Evolutionary conservation across 1,140 invertebrate genomes (phyloP), one percentile per base, ranked within the genome.

Genomic region (Samia ricini): DNA sequence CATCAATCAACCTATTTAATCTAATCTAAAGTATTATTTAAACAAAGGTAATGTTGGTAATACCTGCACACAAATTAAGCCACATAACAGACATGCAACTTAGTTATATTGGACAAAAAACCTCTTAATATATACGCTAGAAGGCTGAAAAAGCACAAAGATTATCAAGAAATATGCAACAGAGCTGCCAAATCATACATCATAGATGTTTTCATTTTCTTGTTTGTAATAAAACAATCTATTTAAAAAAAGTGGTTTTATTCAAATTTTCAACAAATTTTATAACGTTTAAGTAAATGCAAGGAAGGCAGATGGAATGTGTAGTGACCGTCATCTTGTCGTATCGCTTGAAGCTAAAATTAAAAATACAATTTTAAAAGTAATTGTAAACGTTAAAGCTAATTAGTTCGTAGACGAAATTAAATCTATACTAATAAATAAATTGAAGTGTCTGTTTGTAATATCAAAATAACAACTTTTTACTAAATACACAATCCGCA

Each of bases 21-120:
- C 33, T 42, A 1, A 42, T 42, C 4, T 42, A 12, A 15, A 42
- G 15, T 8, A 15, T 15, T 42, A 42, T 42, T 15, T 15, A 1
- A 42, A 42, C 1, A 42, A 54, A 89, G 86, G 79, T 89, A 36
- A 81, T 89, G 81, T 23, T 72, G 19, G 62, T 64, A n/a, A 87
- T 89, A 66, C 61, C 72, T 8, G 58, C 82, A 22, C 49, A 70
- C 10, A 81, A 67, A 51, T 60, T 89, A 23, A 69, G 68, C 55
- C 60, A 77, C 58, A 62, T 89, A 7, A 81, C 82, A 4, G 81
- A 86, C 2, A 50, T 57, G 20, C 86, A 89, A 62, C 50, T 83
- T 6, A 65, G 69, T 12, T 74, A 81, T 56, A 63, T 89, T 7
- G 64, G 66, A n/a, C 64, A 69, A 10, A 89, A n/a, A 82, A 33